Conservation (phyloP, 1,140 invertebrate species). For the Scylla paramamosain region DNA sequence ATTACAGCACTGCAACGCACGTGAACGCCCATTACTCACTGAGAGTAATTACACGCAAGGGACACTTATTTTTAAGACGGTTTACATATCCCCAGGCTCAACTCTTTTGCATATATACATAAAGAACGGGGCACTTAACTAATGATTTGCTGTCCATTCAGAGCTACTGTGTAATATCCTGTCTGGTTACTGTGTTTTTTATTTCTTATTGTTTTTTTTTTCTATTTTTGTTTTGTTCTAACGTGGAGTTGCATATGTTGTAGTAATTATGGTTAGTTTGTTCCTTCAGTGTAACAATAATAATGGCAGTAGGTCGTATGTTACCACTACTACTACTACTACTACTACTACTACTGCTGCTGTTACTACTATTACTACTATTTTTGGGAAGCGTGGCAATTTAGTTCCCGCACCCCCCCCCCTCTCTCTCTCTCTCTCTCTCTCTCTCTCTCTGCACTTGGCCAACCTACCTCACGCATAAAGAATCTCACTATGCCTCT, state of each 20-base stretch:
- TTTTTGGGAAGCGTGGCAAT: too few relatives aligned
- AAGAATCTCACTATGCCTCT: not conserved
- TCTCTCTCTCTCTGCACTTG: not conserved
- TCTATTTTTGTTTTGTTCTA: not conserved
- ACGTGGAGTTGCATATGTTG: too few relatives aligned
- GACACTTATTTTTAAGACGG: not conserved
- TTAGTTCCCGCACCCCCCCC: too few relatives aligned
- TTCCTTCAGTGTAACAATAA: too few relatives aligned
- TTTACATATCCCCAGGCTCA: not conserved
- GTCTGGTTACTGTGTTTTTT: not conserved
- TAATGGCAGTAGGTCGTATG: too few relatives aligned
- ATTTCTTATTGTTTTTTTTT: not conserved
- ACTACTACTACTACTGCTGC: too few relatives aligned
- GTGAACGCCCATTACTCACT: not conserved
- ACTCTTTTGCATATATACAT: not conserved
- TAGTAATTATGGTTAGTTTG: too few relatives aligned
- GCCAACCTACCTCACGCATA: not conserved
- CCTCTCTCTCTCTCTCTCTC: too few relatives aligned
- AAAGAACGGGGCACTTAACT: not conserved
- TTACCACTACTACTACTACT: too few relatives aligned
- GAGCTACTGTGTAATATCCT: not conserved
- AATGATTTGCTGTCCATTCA: not conserved
- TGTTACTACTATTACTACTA: too few relatives aligned
- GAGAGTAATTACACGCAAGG: not conserved
- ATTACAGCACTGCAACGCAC: not conserved